phyloP scores from a whole-genome alignment of 1,140 invertebrate genomes.

The Venustaconcha ellipsiformis region DNA sequence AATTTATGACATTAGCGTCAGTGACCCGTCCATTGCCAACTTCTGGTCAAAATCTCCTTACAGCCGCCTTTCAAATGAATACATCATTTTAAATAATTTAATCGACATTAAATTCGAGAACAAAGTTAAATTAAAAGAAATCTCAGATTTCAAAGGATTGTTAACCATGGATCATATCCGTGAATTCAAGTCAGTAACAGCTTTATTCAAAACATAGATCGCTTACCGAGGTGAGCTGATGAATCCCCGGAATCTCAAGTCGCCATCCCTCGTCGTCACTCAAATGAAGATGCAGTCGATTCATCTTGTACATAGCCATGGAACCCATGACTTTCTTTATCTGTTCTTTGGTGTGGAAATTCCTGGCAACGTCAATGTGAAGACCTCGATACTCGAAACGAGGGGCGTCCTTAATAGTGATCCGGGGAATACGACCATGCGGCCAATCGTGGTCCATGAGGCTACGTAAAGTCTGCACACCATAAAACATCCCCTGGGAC shows the following conservation, averaged over 20 bases:
- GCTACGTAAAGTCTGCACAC: slow-evolving; percentile 36
- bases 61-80: background rate
- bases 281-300: slow-evolving; percentile 62
- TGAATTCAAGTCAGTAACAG: background rate
- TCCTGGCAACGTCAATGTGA: slow-evolving; percentile 55
- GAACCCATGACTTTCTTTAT: slow-evolving; percentile 50
- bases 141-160: background rate
- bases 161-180: too few relatives aligned
- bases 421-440: slow-evolving; percentile 23
- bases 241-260: slow-evolving; percentile 52
- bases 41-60: too few relatives aligned
- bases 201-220: background rate
- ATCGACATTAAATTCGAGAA: background rate
- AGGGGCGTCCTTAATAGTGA: slow-evolving; percentile 46
- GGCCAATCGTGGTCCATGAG: slow-evolving; percentile 10
- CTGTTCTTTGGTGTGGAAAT: slow-evolving; percentile 50
- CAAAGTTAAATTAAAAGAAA: too few relatives aligned
- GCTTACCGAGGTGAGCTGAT: slow-evolving; percentile 57
- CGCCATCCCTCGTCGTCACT: slow-evolving; percentile 65
- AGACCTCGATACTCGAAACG: slow-evolving; percentile 56
- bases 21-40: background rate
- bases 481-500: slow-evolving; percentile 46
- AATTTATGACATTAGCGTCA: too few relatives aligned
- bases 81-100: background rate
- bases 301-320: slow-evolving; percentile 62